Base-by-base conservation (phyloP, 2,797 vertebrate genomes). In the Vipera ursinii region DNA sequence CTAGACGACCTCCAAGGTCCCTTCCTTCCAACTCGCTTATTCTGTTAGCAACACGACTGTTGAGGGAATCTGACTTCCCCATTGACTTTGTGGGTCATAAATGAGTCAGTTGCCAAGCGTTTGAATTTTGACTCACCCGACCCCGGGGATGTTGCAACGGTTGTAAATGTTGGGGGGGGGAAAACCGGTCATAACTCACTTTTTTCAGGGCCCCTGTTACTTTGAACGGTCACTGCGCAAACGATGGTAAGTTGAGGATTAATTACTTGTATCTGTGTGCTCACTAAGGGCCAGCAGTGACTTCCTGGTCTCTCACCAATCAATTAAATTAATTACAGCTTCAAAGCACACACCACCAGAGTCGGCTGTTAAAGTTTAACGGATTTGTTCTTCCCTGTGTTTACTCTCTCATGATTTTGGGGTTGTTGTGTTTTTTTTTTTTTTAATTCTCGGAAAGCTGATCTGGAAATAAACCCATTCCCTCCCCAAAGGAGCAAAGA, bases 131-230 rank as follows among this genome's bases (percentile, higher is more conserved):
- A 53, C 2, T 53, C 51, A 10, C 51, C 51, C 2, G 51, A 53
- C 51, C 51, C 51, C 8, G 51, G 51, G 51, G 51, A 53, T 53
- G 51, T 53, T 53, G 51, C 51, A 53, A 53, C 0, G 9, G 51
- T 53, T 10, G 51, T 53, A 38, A 38, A 38, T 38, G 38, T 38
- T 38, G 38, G 38, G 38, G 38, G 2, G 32, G 32, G 32, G 51
- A 12, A 28, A 28, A 28, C 9, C 9, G 1, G 26, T 61, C 9
- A 0, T 10, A 0, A 4, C 3, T 28, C 61, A 3, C 26, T 4
- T 28, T 63, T 63, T 63, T 12, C 26, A 63, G 61, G 9, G 9
- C 61, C 61, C 3, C 3, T 10, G 24, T 61, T 1, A 26, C 60
- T 26, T 26, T 9, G 3, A 10, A 28, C 0, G 9, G 26, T 24